Evolutionary conservation across 37 sponge, comb jelly and placozoan species (phyloP).

Genomic region (Oscarella lobularis): DNA sequence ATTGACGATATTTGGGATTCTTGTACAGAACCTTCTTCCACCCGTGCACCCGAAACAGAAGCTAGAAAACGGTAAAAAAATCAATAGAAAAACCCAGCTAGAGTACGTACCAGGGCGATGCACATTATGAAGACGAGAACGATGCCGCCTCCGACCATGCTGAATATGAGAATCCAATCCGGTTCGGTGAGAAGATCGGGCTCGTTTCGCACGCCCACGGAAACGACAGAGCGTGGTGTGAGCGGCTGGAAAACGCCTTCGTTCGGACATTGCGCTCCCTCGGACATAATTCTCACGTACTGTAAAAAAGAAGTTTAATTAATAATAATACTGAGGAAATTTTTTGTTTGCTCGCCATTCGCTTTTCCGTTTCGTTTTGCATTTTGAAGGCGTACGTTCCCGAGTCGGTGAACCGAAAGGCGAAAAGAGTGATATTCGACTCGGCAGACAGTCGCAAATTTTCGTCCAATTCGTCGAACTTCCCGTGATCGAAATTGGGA

Average conservation of each 20-base stretch:
- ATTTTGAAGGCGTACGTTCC: slow-evolving; percentile 11
- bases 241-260: not conserved
- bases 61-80: not conserved
- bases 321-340: not conserved
- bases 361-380: slow-evolving; percentile 4
- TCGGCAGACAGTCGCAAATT: not conserved
- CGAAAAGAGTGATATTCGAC: slow-evolving; percentile 4
- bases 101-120: slow-evolving; percentile 1
- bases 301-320: not conserved
- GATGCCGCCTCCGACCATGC: slow-evolving; percentile 6
- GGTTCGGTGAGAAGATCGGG: slow-evolving; percentile 4
- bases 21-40: slow-evolving; percentile 15
- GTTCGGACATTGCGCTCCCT: not conserved
- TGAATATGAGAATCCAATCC: slow-evolving; percentile 13
- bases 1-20: slow-evolving; percentile 6
- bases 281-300: not conserved
- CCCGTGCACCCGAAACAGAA: slow-evolving; percentile 24
- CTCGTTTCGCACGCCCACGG: not conserved
- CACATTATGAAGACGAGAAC: not conserved
- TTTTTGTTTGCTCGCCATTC: not conserved
- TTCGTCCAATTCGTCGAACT: slow-evolving; percentile 10
- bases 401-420: slow-evolving; percentile 5
- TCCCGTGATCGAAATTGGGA: slow-evolving; percentile 20
- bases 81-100: not conserved
- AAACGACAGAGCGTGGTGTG: not conserved